Evolutionary conservation across 2,113 vertebrate genomes (phyloP).

Genomic region (Ceyx margarethae): DNA sequence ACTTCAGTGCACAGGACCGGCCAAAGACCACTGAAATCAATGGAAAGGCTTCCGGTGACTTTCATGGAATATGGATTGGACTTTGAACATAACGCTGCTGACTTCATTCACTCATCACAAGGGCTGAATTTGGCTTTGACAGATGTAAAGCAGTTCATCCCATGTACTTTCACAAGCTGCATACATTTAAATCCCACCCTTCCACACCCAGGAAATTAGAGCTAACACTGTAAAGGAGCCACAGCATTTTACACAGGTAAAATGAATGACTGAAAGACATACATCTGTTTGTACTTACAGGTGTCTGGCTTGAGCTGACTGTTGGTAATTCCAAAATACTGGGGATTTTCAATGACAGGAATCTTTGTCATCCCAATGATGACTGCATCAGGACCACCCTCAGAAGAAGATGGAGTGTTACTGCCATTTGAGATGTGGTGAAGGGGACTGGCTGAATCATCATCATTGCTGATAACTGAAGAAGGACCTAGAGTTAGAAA

Average conservation of each 20-base stretch:
- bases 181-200: not conserved
- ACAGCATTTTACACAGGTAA: not conserved
- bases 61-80: not conserved
- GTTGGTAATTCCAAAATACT: conserved; percentile 95
- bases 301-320: conserved; percentile 93
- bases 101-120: not conserved
- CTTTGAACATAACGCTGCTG: not conserved
- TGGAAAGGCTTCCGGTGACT: conserved; percentile 31
- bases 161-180: not conserved
- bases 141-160: conserved; percentile 25
- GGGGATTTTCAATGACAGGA: conserved; percentile 95
- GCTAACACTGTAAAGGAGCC: conserved; percentile 7
- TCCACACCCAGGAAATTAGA: not conserved
- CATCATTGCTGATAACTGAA: conserved; percentile 95
- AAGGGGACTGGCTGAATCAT: conserved; percentile 93
- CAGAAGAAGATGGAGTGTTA: conserved; percentile 92
- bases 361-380: conserved; percentile 98
- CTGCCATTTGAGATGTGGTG: conserved; percentile 96
- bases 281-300: conserved; percentile 83
- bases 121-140: conserved; percentile 32
- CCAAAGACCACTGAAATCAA: conserved; percentile 66
- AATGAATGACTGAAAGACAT: conserved; percentile 25
- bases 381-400: conserved; percentile 91
- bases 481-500: conserved; percentile 83
- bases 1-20: not conserved